phyloP scores from a whole-genome alignment of 2,113 vertebrate species.

The Xyrauchen texanus region DNA sequence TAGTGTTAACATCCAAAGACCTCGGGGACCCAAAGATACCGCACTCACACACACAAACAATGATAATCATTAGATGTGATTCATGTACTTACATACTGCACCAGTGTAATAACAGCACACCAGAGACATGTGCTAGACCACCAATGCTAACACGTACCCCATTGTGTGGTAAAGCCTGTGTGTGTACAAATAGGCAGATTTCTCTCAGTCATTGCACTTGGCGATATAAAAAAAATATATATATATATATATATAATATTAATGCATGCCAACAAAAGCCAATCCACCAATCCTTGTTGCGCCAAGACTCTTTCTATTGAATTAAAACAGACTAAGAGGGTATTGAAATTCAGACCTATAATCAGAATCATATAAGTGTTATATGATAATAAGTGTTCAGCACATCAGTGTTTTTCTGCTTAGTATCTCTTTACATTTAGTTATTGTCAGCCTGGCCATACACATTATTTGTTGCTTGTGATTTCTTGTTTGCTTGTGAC shows the following conservation, averaged over 20 bases:
- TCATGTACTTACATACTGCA: conserved; percentile 24
- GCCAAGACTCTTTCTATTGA: background rate
- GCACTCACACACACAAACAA: background rate
- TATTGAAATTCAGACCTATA: conserved; percentile 14
- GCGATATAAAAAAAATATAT: background rate
- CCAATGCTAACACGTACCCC: background rate
- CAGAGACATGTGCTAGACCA: conserved; percentile 7
- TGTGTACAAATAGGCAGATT: background rate
- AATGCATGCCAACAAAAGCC: background rate
- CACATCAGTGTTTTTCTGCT: background rate
- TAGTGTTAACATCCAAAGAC: background rate
- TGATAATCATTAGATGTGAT: conserved; percentile 30
- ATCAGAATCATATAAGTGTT: background rate
- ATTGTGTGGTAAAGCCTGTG: background rate
- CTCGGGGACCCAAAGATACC: background rate
- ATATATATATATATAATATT: too few relatives aligned
- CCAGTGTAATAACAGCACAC: conserved; percentile 22
- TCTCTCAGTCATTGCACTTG: background rate
- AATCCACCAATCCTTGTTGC: background rate
- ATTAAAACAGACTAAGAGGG: conserved; percentile 1
- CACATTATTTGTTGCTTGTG: background rate
- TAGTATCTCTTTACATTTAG: background rate
- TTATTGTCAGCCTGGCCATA: background rate
- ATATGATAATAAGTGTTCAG: background rate
- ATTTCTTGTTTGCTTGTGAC: background rate